Base-by-base conservation (phyloP, 1,140 invertebrate species). In the Araneus ventricosus region DNA sequence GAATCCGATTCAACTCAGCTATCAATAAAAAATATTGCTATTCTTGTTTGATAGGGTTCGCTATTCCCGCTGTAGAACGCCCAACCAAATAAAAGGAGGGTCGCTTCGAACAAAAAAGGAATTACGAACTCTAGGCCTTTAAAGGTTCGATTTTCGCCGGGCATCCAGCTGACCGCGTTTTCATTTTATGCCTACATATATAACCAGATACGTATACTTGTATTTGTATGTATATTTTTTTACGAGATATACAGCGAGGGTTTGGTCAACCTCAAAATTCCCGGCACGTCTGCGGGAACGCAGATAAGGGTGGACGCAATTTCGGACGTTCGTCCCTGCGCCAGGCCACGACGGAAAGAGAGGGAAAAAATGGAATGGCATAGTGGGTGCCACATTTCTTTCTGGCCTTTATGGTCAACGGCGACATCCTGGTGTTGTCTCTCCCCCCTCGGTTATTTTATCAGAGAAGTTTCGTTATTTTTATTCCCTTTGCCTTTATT, bases 271-370 rank as follows among this genome's bases (percentile, higher is more conserved):
- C 82, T 86, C 39, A 59, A 75, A 85, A 92, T 92, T 92, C 90
- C 4, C 61, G 79, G n/a, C 90, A 92, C 90, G 90, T 92, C 80
- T 92, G 90, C 5, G 0, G 37, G 57, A 22, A 61, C n/a, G 39
- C 34, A 92, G 90, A 92, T 92, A 92, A 92, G 90, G 84, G 34
- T 22, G 63, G 82, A 59, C 80, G 90, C 90, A 92, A 92, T 92
- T 92, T 92, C 90, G 82, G 90, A 92, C 82, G 63, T 17, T 30
- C 30, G 8, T 30, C 67, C 45, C n/a, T 34, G 30, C 67, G 2
- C 57, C 89, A 27, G 30, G 4, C 20, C 57, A 20, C 30, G 24
- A 88, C 5, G 45, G 45, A 63, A 14, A 61, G 24, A 20, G 45
- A 80, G n/a, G 41, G 39, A 45, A 86, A 57, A 70, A 92, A 70